Evolutionary conservation across 2,888 invertebrate species (phyloP).

Genomic region (Mythimna ferrago): DNA sequence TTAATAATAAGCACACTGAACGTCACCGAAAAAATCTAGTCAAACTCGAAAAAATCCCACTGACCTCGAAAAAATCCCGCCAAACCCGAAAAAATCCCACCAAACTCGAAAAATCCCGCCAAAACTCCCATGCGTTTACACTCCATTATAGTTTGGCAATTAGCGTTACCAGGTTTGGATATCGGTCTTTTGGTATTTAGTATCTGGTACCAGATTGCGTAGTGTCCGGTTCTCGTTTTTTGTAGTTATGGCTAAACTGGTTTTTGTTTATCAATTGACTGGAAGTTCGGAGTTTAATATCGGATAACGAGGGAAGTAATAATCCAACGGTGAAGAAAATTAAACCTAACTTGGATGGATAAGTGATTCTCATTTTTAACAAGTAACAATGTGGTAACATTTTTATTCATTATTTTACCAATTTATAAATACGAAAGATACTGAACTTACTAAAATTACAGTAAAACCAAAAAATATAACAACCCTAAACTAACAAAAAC

Average conservation of each 20-base stretch:
- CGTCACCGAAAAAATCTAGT: too few species aligned
- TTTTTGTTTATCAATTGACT: conserved; percentile 49
- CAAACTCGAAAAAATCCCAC: too few species aligned
- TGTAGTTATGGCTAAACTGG: conserved; percentile 49
- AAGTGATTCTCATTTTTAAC: conserved; percentile 3
- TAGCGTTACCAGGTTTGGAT: conserved; percentile 53
- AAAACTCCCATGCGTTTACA: conserved; percentile 34
- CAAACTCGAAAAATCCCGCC: too few species aligned
- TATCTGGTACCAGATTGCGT: conserved; percentile 40
- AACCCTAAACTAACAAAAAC: too few species aligned
- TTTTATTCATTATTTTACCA: too few species aligned
- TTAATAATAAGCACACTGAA: too few species aligned
- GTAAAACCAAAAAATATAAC: too few species aligned
- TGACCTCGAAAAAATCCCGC: too few species aligned
- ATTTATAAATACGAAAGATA: too few species aligned
- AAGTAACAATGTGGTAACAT: too few species aligned
- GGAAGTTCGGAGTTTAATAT: conserved; percentile 19
- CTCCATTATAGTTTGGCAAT: conserved; percentile 54
- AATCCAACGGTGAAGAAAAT: neutral
- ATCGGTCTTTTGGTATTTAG: conserved; percentile 41
- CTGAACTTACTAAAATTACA: too few species aligned
- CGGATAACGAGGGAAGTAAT: conserved; percentile 2
- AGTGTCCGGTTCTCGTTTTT: conserved; percentile 48
- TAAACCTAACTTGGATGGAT: neutral
- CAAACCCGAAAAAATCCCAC: too few species aligned